Percentiles rank a stretch among this genome's conserved stretches.
Evolutionary conservation across 2,113 vertebrate species (phyloP).

Genomic region (Struthio camelus): DNA sequence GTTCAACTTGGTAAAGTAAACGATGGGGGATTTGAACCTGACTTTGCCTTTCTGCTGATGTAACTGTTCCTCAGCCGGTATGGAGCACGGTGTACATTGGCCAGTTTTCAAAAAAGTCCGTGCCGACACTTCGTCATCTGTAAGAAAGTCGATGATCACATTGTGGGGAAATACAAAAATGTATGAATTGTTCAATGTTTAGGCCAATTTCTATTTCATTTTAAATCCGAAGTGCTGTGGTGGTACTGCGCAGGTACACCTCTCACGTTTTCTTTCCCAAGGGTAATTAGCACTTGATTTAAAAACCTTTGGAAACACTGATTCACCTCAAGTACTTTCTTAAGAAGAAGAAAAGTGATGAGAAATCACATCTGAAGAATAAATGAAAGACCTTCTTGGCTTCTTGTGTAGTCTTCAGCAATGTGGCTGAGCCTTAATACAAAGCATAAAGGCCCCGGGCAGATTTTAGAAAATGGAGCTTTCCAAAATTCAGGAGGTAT

Average conservation of each 20-base stretch:
- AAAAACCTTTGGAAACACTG: not conserved
- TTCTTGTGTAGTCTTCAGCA: not conserved
- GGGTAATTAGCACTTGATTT: not conserved
- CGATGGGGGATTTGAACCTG: not conserved
- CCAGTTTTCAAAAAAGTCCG: not conserved
- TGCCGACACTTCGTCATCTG: constrained; percentile 13
- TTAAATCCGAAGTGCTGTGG: not conserved
- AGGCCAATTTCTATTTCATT: not conserved
- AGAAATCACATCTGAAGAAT: not conserved
- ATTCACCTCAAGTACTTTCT: not conserved
- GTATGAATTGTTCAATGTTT: not conserved
- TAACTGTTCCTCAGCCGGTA: not conserved
- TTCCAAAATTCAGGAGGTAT: not conserved
- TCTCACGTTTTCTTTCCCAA: not conserved
- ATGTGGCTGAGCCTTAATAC: not conserved
- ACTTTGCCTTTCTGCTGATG: not conserved
- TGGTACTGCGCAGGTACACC: not conserved
- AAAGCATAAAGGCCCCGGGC: not conserved
- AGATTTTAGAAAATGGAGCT: not conserved
- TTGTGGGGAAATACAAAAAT: not conserved
- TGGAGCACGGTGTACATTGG: not conserved
- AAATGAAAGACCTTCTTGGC: not conserved
- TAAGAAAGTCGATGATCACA: not conserved
- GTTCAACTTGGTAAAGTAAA: not conserved
- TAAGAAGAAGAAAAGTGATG: not conserved